These are phyloP conservation scores for Percopsis transmontana DNA, from an alignment of 2,113 vertebrate species.

Conservation along the genomic window DNA sequence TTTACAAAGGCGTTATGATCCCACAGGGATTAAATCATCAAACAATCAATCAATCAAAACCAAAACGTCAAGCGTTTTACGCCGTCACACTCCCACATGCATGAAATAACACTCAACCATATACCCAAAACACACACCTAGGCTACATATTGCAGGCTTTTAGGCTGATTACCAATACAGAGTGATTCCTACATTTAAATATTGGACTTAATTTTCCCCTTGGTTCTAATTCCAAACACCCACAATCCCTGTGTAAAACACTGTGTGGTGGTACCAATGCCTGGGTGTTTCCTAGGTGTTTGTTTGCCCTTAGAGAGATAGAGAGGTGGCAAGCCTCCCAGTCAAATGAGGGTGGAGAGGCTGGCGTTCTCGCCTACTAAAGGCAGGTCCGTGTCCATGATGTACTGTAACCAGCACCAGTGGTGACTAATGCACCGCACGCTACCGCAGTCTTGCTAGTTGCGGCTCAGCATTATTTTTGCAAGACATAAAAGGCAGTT, in stretches of 20 bases:
- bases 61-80: too few species aligned
- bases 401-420: not conserved
- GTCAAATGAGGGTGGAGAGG: slow-evolving; percentile 2
- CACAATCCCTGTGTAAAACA: not conserved
- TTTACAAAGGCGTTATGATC: too few species aligned
- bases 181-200: not conserved
- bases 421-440: slow-evolving; percentile 22
- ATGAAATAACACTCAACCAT: not conserved
- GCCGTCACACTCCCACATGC: slow-evolving; percentile 2
- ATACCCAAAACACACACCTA: not conserved
- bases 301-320: slow-evolving; percentile 7
- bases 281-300: not conserved
- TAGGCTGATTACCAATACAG: not conserved
- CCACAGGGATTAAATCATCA: too few species aligned
- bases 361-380: slow-evolving; percentile 17
- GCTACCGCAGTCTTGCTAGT: not conserved
- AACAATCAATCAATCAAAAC: too few species aligned
- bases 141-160: too few species aligned
- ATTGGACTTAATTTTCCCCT: not conserved
- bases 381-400: slow-evolving; percentile 14
- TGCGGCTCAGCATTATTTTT: slow-evolving; percentile 10
- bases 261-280: too few species aligned
- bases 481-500: slow-evolving; percentile 25
- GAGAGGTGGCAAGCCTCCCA: slow-evolving; percentile 14
- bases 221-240: not conserved